Evolutionary conservation across 2,113 vertebrate genomes (phyloP).

Genomic region (Oceanodroma tethys): DNA sequence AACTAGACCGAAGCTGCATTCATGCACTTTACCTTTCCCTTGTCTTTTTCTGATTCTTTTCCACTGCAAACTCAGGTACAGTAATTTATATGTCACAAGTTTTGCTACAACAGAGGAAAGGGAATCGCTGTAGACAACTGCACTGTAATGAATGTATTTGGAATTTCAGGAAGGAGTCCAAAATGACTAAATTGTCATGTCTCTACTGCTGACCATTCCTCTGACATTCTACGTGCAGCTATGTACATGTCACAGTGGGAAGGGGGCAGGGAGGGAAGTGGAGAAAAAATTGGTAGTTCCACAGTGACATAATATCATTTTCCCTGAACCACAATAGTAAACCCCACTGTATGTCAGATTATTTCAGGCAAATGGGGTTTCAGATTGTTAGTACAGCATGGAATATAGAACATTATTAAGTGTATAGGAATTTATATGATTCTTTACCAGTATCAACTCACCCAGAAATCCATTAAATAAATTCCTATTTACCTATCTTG

Average conservation of each 20-base stretch:
- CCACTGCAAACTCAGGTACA: background rate
- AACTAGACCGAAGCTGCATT: background rate
- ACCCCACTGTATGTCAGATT: background rate
- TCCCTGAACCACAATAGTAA: background rate
- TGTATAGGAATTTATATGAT: background rate
- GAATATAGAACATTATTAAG: background rate
- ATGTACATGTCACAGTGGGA: background rate
- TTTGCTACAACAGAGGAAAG: background rate
- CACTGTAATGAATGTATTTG: background rate
- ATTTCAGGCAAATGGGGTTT: background rate
- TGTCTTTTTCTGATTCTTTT: background rate
- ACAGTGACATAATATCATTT: background rate
- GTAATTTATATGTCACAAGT: background rate
- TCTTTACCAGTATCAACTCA: background rate
- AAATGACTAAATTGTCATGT: background rate
- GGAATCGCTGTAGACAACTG: background rate
- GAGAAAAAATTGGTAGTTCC: background rate
- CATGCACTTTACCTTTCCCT: background rate
- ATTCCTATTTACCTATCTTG: background rate
- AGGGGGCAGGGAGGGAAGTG: fast-evolving
- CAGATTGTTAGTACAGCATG: background rate
- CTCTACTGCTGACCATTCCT: background rate
- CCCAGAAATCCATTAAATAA: background rate
- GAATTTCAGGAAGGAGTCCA: background rate
- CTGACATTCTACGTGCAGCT: background rate